Conservation (phyloP, 2,888 invertebrate species). For the Congeria kusceri region DNA sequence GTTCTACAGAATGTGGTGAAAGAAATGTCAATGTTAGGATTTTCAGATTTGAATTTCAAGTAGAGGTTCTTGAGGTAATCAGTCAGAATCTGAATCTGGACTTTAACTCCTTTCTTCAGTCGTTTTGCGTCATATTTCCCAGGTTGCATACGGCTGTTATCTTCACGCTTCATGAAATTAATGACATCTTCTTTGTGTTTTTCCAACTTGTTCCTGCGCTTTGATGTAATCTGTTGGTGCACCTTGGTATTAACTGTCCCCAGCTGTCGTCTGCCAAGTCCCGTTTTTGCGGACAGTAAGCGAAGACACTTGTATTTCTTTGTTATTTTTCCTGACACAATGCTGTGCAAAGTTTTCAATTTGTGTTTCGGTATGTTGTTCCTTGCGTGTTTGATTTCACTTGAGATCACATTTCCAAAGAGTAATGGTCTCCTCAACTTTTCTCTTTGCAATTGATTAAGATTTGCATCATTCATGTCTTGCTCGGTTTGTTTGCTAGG, state of each 20-base stretch:
- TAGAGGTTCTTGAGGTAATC: slow-evolving; percentile 28
- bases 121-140: slow-evolving; percentile 8
- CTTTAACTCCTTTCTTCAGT: not conserved
- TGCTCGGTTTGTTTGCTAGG: slow-evolving; percentile 22
- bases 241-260: slow-evolving; percentile 15
- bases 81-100: slow-evolving; percentile 21
- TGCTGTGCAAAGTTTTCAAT: no score
- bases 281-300: slow-evolving; percentile 22
- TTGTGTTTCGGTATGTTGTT: no score
- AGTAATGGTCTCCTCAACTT: slow-evolving; percentile 11
- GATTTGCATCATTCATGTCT: slow-evolving; percentile 16
- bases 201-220: slow-evolving; percentile 2
- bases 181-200: no score
- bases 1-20: slow-evolving; percentile 40
- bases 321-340: slow-evolving; percentile 25
- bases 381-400: slow-evolving; percentile 2
- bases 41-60: slow-evolving; percentile 33
- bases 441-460: slow-evolving; percentile 1
- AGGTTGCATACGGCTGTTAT: slow-evolving; percentile 21
- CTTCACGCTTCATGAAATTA: no score
- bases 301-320: slow-evolving; percentile 39
- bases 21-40: slow-evolving; percentile 32
- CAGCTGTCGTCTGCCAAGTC: slow-evolving; percentile 28
- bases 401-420: slow-evolving; percentile 4
- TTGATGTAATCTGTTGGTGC: not conserved